These are phyloP conservation scores for Hormaphis cornu DNA, from an alignment of 1,140 invertebrate genomes.

Conservation along the genomic window DNA sequence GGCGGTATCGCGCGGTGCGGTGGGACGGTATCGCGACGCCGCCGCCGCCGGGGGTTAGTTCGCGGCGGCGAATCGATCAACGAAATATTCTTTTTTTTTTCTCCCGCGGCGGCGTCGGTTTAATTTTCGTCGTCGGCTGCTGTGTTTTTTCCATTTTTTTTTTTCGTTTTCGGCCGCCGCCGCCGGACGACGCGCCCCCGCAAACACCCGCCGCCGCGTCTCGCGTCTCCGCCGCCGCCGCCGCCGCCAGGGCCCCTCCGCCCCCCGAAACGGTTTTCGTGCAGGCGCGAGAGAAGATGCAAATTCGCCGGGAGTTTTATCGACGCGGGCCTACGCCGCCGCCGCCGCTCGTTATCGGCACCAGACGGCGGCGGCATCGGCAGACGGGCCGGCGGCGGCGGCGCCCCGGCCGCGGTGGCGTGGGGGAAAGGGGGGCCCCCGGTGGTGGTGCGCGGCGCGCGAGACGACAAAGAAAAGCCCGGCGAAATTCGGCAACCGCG, in stretches of 20 bases:
- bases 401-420: no score
- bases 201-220: neutral
- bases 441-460: slow-evolving; percentile 25
- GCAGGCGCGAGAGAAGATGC: slow-evolving; percentile 20
- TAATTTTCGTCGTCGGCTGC: neutral
- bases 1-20: neutral
- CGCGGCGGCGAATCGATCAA: slow-evolving; percentile 30
- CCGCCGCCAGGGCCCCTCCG: neutral
- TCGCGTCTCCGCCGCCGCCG: neutral
- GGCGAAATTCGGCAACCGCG: slow-evolving; percentile 26
- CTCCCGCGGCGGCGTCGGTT: slow-evolving; percentile 5
- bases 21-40: neutral
- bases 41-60: no score
- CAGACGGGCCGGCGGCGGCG: slow-evolving; percentile 36
- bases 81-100: slow-evolving; percentile 30
- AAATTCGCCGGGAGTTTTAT: slow-evolving; percentile 32
- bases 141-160: neutral
- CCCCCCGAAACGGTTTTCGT: neutral
- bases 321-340: slow-evolving; percentile 28
- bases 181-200: neutral
- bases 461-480: slow-evolving; percentile 35
- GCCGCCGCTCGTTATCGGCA: slow-evolving; percentile 6
- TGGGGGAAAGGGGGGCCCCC: slow-evolving; percentile 38
- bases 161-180: neutral
- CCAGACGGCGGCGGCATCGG: slow-evolving; percentile 37